Base-by-base conservation (phyloP, 2,888 invertebrate species). In the Agrotis exclamationis region DNA sequence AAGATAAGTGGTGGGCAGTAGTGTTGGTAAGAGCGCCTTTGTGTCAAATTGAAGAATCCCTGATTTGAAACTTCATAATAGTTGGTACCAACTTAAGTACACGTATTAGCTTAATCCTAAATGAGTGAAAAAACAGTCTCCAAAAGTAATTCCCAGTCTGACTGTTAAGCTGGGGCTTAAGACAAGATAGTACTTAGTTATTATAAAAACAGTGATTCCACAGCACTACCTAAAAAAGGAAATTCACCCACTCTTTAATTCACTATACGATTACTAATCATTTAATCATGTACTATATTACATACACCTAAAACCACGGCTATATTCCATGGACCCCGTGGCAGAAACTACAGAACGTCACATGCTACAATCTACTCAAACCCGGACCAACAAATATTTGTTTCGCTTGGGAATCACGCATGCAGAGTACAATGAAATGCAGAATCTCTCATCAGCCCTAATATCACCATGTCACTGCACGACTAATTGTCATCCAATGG, bases 401-500 rank as follows among this genome's bases (percentile, higher is more conserved):
- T 39, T 39, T 11, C 11, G 11, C 2, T 1, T 2, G 9, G 33
- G 39, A 39, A 39, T 9, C 48, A 22, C 16, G 56, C 28, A n/a
- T 9, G 5, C 18, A n/a, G 2, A 56, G 0, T 18, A 51, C 13
- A 51, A 39, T 5, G 18, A 70, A n/a, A 28, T 33, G 53, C 63
- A n/a, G 18, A 60, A 57, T 60, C 53, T 54, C 45, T 58, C 63
- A 28, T 54, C 20, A 63, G 13, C 51, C 56, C 54, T 58, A 57
- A 67, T 70, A 39, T 57, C 73, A 60, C 48, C 69, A 75, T 77
- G 74, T 74, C 76, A 77, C 65, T 71, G 74, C 70, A 72, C 74
- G 58, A 66, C 78, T 90, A 88, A 89, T 87, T 86, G 85, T 74
- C 78, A 66, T 73, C 85, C 86, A 85, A 89, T 88, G 81, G 83